Evolutionary conservation across 1,140 invertebrate genomes (phyloP), one percentile per base, ranked within the genome.

Genomic region (Drosophila asahinai): DNA sequence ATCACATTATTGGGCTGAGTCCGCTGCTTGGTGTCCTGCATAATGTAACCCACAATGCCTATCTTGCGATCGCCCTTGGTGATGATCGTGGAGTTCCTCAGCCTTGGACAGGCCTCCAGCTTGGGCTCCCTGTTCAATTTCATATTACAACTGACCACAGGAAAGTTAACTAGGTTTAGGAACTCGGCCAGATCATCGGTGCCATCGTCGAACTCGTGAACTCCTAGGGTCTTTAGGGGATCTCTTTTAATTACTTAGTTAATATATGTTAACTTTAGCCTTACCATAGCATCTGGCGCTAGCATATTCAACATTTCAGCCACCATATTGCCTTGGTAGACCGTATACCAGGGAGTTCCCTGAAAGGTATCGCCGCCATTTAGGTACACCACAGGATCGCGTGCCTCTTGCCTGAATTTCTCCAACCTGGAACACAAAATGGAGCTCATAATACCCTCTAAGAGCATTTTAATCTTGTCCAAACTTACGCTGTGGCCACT

Each of bases 171-270:
- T 22, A 95, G 94, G 19, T 96, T 91, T 2, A 98, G 91, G 89
- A 97, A 98, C 0, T 96, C 96, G 4, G 95, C 93, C 2, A 99
- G 87, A 7, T 96, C 97, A 0, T 92, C 89, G 0, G 97, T 93
- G 0, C 96, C 96, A 51, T 97, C 95, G 89, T 99, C 98, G 83
- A 99, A 98, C 92, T 99, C 98, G 86, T 99, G 98, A 90, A 98
- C 99, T 36, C 98, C 98, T 52, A 99, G 93, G 17, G 95, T 95
- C 97, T 98, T 93, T 66, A 93, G 5, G 42, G 7, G 6, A 2
- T 36, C 22, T 1, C 22, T 12, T 14, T 15, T 3, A 19, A 6
- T n/a, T 17, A 42, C 4, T 0, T n/a, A 15, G 9, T 36, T 27
- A 79, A 94, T 25, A 3, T 9, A 25, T 1, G 30, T 95, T 22